phyloP scores from a whole-genome alignment of 2,113 vertebrate genomes.

The Bufo gargarizans region DNA sequence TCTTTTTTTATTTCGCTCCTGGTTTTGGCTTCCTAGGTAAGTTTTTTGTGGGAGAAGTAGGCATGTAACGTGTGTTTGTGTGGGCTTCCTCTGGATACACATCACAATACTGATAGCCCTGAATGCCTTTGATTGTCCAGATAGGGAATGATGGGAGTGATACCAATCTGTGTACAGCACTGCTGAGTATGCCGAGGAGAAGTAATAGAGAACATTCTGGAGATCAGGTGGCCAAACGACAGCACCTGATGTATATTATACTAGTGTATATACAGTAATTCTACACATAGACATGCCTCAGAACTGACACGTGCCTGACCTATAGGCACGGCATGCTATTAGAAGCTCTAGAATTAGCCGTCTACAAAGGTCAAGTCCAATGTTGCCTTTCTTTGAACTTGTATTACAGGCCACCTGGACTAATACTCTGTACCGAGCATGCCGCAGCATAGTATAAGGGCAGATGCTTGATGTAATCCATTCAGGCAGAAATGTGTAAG shows the following conservation, averaged over 20 bases:
- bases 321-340: background rate
- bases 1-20: too few relatives aligned
- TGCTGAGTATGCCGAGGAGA: background rate
- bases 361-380: slow-evolving; percentile 32
- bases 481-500: slow-evolving; percentile 40
- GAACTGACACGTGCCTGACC: background rate
- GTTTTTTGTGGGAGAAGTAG: too few relatives aligned
- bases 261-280: background rate
- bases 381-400: slow-evolving; percentile 29
- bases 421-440: slow-evolving; percentile 2
- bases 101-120: too few relatives aligned
- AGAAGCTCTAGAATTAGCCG: background rate
- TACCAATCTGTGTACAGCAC: background rate
- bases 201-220: too few relatives aligned
- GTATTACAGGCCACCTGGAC: slow-evolving; percentile 20
- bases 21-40: too few relatives aligned
- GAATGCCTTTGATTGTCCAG: too few relatives aligned
- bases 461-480: slow-evolving; percentile 34
- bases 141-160: background rate
- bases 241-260: background rate
- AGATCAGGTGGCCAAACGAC: too few relatives aligned
- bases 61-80: too few relatives aligned
- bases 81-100: too few relatives aligned
- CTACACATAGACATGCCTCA: background rate
- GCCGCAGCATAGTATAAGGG: slow-evolving; percentile 16